Percentiles rank a stretch among this genome's conserved stretches.
Conservation (phyloP, 2,888 invertebrate genomes). For the Agapostemon virescens region DNA sequence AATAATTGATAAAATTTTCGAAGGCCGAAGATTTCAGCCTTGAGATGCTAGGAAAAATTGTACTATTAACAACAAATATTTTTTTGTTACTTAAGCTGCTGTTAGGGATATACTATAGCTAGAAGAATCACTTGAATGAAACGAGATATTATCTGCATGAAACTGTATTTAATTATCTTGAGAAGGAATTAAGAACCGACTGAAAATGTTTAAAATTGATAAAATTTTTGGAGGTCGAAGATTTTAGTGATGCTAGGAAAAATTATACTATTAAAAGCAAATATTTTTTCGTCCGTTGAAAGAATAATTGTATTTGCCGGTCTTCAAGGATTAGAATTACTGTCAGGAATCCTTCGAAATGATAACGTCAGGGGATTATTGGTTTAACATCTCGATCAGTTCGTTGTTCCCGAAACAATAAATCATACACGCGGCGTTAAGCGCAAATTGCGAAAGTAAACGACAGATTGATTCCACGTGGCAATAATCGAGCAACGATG, state of each 20-base stretch:
- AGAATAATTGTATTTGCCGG: neutral
- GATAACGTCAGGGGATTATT: neutral
- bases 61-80: too few species aligned
- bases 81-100: neutral
- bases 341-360: neutral
- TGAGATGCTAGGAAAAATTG: too few species aligned
- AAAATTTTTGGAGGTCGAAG: neutral
- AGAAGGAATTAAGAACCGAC: neutral
- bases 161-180: neutral
- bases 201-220: neutral
- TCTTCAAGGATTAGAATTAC: neutral
- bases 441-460: neutral
- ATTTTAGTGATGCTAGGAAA: neutral
- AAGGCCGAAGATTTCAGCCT: too few species aligned
- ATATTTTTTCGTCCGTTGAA: neutral
- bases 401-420: neutral
- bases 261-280: neutral
- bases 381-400: neutral
- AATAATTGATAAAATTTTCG: neutral
- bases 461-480: neutral
- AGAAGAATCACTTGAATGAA: neutral
- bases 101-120: neutral
- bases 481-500: conserved; percentile 22
- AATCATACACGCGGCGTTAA: neutral
- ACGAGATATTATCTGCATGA: neutral